Evolutionary conservation across 2,113 vertebrate species (phyloP).

Genomic region (Vidua chalybeata): DNA sequence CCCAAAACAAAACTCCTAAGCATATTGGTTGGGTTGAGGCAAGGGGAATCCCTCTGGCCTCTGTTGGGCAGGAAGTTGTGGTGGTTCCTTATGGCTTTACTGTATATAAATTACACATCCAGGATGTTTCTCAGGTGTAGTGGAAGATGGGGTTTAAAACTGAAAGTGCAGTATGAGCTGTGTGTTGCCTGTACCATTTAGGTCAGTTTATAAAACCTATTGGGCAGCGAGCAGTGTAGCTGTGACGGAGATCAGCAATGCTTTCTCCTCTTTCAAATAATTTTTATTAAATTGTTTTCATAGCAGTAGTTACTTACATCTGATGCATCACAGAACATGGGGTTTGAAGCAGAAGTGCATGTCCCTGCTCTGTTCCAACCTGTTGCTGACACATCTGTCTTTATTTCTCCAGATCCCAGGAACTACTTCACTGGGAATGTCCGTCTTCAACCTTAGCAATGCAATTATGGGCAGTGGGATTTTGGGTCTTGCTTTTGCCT

Average conservation of each 20-base stretch:
- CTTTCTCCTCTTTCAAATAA: not conserved
- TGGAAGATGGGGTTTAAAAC: not conserved
- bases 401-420: constrained; percentile 74
- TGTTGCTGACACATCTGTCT: not conserved
- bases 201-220: not conserved
- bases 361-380: not conserved
- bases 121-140: not conserved
- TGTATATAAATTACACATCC: accelerated
- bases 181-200: not conserved
- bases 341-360: not conserved
- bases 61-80: not conserved
- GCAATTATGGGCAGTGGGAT: constrained; percentile 85
- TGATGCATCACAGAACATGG: not conserved
- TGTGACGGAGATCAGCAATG: accelerated
- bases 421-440: constrained; percentile 79
- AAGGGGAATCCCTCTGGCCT: not conserved
- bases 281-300: not conserved
- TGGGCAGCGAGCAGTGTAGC: accelerated
- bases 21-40: not conserved
- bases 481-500: constrained; percentile 79
- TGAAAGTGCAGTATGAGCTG: not conserved
- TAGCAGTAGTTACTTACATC: not conserved
- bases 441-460: constrained; percentile 82
- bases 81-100: not conserved
- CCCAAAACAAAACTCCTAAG: not conserved